A percentile compares a stretch with the other conserved stretches of the same genome.
These are phyloP conservation scores for Caenorhabditis becei DNA, from an alignment of 2,888 invertebrate genomes.

Conservation along the genomic window DNA sequence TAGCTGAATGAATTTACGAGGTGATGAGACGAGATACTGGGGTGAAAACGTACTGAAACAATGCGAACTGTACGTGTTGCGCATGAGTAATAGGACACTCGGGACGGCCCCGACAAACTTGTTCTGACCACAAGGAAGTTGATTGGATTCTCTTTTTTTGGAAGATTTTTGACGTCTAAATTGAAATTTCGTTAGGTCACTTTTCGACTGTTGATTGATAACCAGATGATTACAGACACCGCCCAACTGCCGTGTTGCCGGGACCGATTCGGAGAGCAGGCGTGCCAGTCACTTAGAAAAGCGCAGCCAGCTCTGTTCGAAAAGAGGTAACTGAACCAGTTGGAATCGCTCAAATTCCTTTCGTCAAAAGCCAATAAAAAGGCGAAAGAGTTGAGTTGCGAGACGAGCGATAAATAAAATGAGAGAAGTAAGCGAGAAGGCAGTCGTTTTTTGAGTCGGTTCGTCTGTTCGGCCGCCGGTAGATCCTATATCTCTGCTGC, in stretches of 20 bases:
- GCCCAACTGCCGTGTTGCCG: slow-evolving; percentile 74
- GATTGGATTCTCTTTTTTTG: too few relatives aligned
- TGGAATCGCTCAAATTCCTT: slow-evolving; percentile 15
- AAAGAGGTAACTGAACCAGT: slow-evolving; percentile 51
- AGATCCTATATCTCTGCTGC: slow-evolving; percentile 12
- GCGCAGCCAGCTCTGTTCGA: slow-evolving; percentile 72
- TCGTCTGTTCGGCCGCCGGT: slow-evolving; percentile 2
- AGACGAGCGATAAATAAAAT: slow-evolving; percentile 24
- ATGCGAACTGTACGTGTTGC: too few relatives aligned
- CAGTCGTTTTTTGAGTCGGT: slow-evolving; percentile 21
- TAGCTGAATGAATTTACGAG: slow-evolving; percentile 47
- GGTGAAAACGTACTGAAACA: background rate
- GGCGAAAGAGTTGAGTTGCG: background rate
- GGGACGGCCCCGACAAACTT: too few relatives aligned
- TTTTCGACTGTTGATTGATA: too few relatives aligned
- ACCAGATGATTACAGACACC: slow-evolving; percentile 72
- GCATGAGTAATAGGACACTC: background rate
- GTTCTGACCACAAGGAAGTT: slow-evolving; percentile 9
- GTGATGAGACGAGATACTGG: slow-evolving; percentile 23
- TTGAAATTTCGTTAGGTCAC: background rate
- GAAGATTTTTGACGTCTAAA: slow-evolving; percentile 3
- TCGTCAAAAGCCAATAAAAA: slow-evolving; percentile 34
- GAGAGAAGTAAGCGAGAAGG: slow-evolving; percentile 14
- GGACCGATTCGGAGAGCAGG: slow-evolving; percentile 72
- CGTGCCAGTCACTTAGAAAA: slow-evolving; percentile 71